Percentiles rank a stretch among this genome's conserved stretches.
phyloP scores from a whole-genome alignment of 2,113 vertebrate species.

The cat (Felis catus) region DNA sequence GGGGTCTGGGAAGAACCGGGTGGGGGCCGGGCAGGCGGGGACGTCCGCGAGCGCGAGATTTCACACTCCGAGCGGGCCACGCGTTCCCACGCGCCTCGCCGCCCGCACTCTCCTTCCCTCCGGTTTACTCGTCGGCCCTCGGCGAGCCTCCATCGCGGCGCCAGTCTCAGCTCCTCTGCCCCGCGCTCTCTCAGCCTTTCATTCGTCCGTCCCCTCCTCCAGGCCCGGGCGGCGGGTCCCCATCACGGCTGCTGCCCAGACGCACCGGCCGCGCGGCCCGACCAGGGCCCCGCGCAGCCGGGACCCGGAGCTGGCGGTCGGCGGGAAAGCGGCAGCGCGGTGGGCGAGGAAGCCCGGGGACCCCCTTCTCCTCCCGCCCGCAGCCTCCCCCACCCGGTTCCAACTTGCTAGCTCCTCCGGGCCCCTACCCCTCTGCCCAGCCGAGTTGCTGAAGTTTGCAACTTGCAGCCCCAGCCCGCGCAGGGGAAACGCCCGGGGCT shows the following conservation, averaged over 20 bases:
- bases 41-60: slow-evolving; percentile 20
- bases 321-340: not conserved
- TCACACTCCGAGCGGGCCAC: slow-evolving; percentile 57
- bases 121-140: not conserved
- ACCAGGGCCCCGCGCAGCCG: not conserved
- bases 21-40: not conserved
- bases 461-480: slow-evolving; percentile 63
- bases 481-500: slow-evolving; percentile 1
- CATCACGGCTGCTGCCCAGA: not conserved
- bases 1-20: not conserved
- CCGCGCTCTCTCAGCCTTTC: not conserved
- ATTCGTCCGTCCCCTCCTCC: not conserved
- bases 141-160: not conserved
- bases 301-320: not conserved
- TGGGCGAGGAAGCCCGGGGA: not conserved
- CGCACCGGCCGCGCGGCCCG: not conserved
- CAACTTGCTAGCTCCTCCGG: slow-evolving; percentile 10
- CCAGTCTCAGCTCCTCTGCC: not conserved
- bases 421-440: not conserved
- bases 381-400: not conserved
- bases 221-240: not conserved
- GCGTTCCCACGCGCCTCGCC: slow-evolving; percentile 58
- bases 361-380: not conserved
- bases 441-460: slow-evolving; percentile 81
- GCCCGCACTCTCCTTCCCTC: not conserved